phyloP scores from a whole-genome alignment of 2,113 vertebrate species.

The Leptodactylus fuscus region DNA sequence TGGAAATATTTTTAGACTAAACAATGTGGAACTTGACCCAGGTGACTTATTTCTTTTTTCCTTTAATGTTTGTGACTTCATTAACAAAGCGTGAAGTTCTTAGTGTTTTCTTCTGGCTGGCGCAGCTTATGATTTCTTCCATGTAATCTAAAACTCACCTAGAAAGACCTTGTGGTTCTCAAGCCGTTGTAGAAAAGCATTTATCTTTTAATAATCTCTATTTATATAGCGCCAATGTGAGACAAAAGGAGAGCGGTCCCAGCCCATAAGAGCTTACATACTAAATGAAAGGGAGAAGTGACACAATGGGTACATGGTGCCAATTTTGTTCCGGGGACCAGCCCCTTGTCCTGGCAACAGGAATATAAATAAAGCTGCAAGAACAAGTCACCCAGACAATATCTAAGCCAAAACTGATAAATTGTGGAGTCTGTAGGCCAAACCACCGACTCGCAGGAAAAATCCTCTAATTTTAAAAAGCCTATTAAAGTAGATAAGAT shows the following conservation, averaged over 20 bases:
- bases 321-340: background rate
- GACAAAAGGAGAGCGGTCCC: background rate
- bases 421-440: background rate
- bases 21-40: background rate
- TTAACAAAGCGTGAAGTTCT: background rate
- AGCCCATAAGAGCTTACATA: background rate
- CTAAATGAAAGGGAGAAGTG: background rate
- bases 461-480: too few species aligned
- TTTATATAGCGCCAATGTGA: background rate
- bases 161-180: background rate
- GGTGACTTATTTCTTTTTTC: background rate
- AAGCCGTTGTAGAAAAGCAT: background rate
- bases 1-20: background rate
- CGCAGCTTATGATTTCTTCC: background rate
- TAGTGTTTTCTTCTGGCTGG: background rate
- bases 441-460: background rate
- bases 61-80: background rate
- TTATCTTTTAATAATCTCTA: background rate
- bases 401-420: background rate
- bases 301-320: background rate
- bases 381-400: background rate
- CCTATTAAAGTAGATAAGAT: too few species aligned
- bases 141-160: background rate
- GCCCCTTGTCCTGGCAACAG: background rate
- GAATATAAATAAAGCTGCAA: background rate